A percentile compares a stretch with the other conserved stretches of the same genome.
Evolutionary conservation across 1,140 invertebrate genomes (phyloP).

Genomic region (Medauroidea extradentata): DNA sequence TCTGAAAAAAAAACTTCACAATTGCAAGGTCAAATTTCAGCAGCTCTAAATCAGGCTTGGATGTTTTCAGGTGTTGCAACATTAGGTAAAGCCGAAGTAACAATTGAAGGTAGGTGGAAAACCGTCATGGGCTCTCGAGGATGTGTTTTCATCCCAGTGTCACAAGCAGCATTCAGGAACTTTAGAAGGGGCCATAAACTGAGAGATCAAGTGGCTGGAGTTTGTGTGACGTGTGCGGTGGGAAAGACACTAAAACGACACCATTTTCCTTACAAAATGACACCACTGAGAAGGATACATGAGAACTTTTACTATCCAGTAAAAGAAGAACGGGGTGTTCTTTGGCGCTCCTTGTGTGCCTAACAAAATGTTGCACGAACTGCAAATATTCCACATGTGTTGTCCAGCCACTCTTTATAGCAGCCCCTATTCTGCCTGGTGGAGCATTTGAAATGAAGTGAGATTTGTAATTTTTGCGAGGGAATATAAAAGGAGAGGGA

Average conservation of each 20-base stretch:
- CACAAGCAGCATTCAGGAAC: slow-evolving; percentile 27
- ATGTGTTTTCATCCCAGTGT: slow-evolving; percentile 14
- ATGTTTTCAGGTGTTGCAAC: slow-evolving; percentile 40
- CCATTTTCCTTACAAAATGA: slow-evolving; percentile 19
- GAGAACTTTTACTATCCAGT: slow-evolving; percentile 4
- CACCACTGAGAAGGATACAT: background rate
- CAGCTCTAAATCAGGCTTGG: no score
- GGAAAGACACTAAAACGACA: slow-evolving; percentile 28
- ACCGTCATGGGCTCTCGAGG: slow-evolving; percentile 36
- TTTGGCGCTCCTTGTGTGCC: slow-evolving; percentile 9
- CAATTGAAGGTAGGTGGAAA: slow-evolving; percentile 32
- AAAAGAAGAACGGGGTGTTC: background rate
- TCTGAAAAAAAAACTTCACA: slow-evolving; percentile 30
- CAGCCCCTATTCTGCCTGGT: background rate
- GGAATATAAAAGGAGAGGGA: slow-evolving; percentile 1
- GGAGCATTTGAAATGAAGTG: background rate
- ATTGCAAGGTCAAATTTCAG: slow-evolving; percentile 39
- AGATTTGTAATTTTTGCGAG: background rate
- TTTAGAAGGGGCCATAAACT: slow-evolving; percentile 43
- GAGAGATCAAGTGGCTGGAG: slow-evolving; percentile 39
- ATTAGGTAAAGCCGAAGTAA: slow-evolving; percentile 24
- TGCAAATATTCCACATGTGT: slow-evolving; percentile 12
- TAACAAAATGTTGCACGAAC: slow-evolving; percentile 25
- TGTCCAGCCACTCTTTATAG: background rate
- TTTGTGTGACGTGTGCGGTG: slow-evolving; percentile 32